These are phyloP conservation scores for Boleophthalmus pectinirostris DNA, from an alignment of 2,113 vertebrate species.

Conservation along the genomic window DNA sequence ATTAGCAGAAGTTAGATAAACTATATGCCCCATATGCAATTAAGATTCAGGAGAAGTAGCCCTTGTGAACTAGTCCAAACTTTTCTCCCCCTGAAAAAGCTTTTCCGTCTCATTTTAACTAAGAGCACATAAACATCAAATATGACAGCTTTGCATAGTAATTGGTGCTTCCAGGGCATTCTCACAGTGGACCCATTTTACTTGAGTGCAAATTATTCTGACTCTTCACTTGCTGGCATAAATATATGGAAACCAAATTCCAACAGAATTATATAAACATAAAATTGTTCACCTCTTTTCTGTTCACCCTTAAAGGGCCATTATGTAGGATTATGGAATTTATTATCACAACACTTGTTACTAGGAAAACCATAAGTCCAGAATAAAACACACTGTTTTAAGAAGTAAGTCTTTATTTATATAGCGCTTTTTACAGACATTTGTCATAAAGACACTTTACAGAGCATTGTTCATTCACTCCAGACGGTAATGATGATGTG, in stretches of 20 bases:
- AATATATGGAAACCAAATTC: not conserved
- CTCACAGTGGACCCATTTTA: constrained; percentile 16
- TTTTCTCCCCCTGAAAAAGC: constrained; percentile 9
- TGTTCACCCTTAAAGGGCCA: not conserved
- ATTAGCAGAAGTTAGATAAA: not conserved
- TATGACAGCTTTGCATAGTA: constrained; percentile 24
- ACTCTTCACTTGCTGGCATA: not conserved
- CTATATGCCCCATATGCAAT: not conserved
- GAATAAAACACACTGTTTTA: too few relatives aligned
- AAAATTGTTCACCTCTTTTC: not conserved
- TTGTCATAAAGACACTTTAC: too few relatives aligned
- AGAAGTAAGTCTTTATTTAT: too few relatives aligned
- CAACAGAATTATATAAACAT: not conserved
- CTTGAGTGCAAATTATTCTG: constrained; percentile 22
- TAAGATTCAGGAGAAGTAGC: constrained; percentile 2
- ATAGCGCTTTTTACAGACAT: too few relatives aligned
- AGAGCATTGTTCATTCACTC: too few relatives aligned
- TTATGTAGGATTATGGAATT: too few relatives aligned
- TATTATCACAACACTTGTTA: too few relatives aligned
- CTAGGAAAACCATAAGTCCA: too few relatives aligned
- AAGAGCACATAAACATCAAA: constrained; percentile 22
- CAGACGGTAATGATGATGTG: too few relatives aligned
- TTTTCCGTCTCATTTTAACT: constrained; percentile 23
- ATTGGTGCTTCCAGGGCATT: constrained; percentile 20
- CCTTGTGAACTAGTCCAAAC: constrained; percentile 4